A percentile compares a stretch with the other conserved stretches of the same genome.
Conservation (phyloP, 2,113 vertebrate genomes). For the Meriones unguiculatus region DNA sequence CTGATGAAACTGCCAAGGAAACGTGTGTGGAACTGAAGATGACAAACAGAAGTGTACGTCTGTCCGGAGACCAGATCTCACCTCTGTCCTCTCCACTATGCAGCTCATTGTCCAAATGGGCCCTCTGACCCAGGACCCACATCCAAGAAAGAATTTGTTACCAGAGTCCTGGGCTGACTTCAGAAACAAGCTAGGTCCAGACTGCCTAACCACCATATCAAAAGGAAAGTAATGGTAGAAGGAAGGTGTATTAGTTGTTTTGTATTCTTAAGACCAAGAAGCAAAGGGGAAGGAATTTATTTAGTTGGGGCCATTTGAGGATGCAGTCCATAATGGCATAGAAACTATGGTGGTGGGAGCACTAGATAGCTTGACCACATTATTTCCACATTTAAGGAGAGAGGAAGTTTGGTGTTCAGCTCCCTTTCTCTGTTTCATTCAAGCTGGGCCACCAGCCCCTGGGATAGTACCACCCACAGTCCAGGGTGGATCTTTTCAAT, state of each 20-base stretch:
- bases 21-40: neutral
- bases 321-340: too few relatives aligned
- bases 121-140: neutral
- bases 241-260: neutral
- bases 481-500: neutral
- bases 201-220: neutral
- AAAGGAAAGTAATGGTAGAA: neutral
- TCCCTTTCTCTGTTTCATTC: neutral
- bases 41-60: neutral
- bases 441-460: neutral
- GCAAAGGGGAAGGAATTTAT: neutral
- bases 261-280: neutral
- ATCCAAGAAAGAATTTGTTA: neutral
- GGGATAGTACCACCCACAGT: neutral
- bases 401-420: neutral
- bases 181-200: neutral
- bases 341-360: neutral
- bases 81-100: neutral
- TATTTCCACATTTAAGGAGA: neutral
- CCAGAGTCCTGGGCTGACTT: neutral
- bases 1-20: conserved; percentile 20
- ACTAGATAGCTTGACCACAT: neutral
- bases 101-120: neutral
- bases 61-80: neutral
- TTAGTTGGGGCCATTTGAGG: neutral